A percentile compares a stretch with the other conserved stretches of the same genome.
phyloP scores from a whole-genome alignment of 2,797 vertebrate genomes.

The Hyperoplus lanceolatus region DNA sequence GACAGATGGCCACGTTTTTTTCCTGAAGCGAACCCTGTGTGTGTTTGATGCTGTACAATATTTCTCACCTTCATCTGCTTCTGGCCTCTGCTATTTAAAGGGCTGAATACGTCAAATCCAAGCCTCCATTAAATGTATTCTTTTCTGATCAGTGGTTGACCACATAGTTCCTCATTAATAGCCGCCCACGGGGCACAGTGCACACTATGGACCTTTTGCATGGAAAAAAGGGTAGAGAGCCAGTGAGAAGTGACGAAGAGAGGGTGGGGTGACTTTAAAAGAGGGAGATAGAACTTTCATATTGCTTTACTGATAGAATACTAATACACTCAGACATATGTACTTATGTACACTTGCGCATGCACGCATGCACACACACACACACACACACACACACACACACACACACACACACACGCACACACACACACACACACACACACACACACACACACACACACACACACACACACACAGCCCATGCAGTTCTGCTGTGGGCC shows the following conservation, averaged over 20 bases:
- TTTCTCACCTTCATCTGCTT: conserved; percentile 6
- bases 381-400: conserved; percentile 12
- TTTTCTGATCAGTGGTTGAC: conserved; percentile 22
- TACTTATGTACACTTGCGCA: neutral
- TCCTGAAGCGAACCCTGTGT: conserved; percentile 15
- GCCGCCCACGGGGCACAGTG: conserved; percentile 78
- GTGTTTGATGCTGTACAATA: conserved; percentile 12
- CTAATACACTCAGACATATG: conserved; percentile 62
- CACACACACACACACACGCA: conserved; percentile 32
- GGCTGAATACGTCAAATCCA: conserved; percentile 10
- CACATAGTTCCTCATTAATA: conserved; percentile 82
- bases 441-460: conserved; percentile 32
- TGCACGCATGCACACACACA: neutral
- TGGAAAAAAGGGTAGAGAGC: conserved; percentile 45
- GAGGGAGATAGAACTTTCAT: conserved; percentile 64
- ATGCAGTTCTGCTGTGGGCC: conserved; percentile 26
- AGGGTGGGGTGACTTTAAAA: conserved; percentile 63
- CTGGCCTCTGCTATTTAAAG: conserved; percentile 4
- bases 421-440: neutral
- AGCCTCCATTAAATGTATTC: conserved; percentile 19
- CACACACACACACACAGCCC: conserved; percentile 20
- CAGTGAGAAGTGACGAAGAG: conserved; percentile 47
- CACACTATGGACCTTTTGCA: conserved; percentile 67
- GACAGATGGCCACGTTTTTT: conserved; percentile 28
- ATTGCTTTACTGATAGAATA: conserved; percentile 63